phyloP scores from a whole-genome alignment of 2,113 vertebrate genomes.

The Pollachius pollachius region DNA sequence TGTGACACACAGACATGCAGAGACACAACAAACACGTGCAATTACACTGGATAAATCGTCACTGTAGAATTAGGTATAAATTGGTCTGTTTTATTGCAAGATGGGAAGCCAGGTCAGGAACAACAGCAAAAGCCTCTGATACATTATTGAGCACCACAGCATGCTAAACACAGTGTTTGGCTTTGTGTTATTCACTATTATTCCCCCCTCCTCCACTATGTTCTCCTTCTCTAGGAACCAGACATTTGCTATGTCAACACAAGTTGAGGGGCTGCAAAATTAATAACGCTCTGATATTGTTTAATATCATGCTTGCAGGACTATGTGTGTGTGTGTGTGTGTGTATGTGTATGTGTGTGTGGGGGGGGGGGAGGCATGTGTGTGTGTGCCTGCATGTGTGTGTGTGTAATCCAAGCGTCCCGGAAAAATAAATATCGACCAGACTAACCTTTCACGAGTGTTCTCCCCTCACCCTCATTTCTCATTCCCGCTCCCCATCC shows the following conservation, averaged over 20 bases:
- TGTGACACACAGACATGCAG: slow-evolving; percentile 1
- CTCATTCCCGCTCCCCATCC: slow-evolving; percentile 22
- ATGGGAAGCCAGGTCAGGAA: slow-evolving; percentile 62
- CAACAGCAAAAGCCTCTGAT: slow-evolving; percentile 52
- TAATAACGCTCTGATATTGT: too few species aligned
- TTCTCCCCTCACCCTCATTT: too few species aligned
- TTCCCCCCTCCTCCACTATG: neutral
- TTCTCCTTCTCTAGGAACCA: slow-evolving; percentile 6
- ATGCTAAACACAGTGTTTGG: slow-evolving; percentile 50
- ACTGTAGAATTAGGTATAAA: neutral
- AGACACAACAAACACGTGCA: neutral
- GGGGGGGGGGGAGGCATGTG: neutral
- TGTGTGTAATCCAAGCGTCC: too few species aligned
- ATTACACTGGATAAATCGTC: neutral
- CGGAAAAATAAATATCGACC: neutral
- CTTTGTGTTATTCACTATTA: slow-evolving; percentile 47
- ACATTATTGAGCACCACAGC: slow-evolving; percentile 58
- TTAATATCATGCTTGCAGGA: neutral
- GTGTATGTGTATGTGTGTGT: too few species aligned
- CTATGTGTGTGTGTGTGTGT: neutral
- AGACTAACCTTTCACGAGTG: too few species aligned
- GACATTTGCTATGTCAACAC: too few species aligned
- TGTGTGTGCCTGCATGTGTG: neutral
- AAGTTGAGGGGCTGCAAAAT: too few species aligned
- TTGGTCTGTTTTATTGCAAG: slow-evolving; percentile 30